Conservation (phyloP, 1,140 invertebrate species). For the Brachionus asplanchnoidis region DNA sequence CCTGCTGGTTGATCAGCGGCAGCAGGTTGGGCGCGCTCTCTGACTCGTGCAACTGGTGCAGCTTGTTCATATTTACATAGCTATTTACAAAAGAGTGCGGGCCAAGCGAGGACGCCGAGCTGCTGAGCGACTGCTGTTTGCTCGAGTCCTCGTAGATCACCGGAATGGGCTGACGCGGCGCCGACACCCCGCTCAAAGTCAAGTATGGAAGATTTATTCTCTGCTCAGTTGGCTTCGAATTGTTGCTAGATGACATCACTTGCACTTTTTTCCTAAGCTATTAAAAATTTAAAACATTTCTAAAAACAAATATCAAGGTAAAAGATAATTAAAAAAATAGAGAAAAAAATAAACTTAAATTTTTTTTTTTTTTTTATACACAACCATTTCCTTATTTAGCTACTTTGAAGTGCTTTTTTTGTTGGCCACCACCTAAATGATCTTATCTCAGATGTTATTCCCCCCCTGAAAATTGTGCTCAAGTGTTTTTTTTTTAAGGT, state of each 20-base stretch:
- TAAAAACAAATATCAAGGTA: constrained; percentile 11
- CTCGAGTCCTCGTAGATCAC: not conserved
- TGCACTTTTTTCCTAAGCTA: not conserved
- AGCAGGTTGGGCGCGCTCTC: not conserved
- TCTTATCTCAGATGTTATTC: not conserved
- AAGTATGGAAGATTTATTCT: not conserved
- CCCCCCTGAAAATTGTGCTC: not conserved
- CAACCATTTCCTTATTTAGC: not conserved
- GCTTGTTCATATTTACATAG: not conserved
- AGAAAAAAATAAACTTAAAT: not conserved
- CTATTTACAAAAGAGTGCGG: not conserved
- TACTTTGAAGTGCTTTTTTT: not conserved
- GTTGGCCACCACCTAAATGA: not conserved
- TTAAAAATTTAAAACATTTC: not conserved
- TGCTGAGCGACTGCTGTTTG: not conserved
- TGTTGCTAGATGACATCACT: constrained; percentile 21
- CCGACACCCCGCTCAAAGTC: not conserved
- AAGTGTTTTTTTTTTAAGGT: constrained; percentile 6
- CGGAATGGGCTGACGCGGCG: not conserved
- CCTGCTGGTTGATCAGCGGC: not conserved
- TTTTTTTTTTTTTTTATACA: not conserved
- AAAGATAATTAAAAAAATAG: not conserved
- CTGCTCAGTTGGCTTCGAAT: not conserved
- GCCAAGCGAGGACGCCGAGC: not conserved
- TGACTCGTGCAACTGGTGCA: constrained; percentile 13